phyloP scores from a whole-genome alignment of 2,888 invertebrate species.

The Hirudinaria manillensis region DNA sequence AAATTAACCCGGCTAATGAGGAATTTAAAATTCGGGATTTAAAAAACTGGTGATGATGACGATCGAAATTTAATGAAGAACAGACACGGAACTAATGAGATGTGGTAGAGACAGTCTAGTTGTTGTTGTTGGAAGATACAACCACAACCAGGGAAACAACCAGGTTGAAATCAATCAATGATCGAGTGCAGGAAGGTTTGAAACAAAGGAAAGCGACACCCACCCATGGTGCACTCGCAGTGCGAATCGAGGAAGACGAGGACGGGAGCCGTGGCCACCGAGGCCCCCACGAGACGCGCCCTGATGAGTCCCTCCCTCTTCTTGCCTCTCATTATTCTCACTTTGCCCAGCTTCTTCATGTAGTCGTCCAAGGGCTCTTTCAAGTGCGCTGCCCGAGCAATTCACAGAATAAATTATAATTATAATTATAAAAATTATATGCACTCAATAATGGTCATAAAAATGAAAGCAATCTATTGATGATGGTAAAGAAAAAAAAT shows the following conservation, averaged over 20 bases:
- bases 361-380: slow-evolving; percentile 88
- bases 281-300: slow-evolving; percentile 81
- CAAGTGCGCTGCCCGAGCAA: slow-evolving; percentile 69
- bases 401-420: neutral
- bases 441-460: neutral
- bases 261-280: slow-evolving; percentile 75
- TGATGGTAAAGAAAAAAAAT: neutral
- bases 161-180: neutral
- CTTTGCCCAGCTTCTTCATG: slow-evolving; percentile 69
- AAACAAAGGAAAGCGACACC: slow-evolving; percentile 19
- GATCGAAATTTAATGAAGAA: too few species aligned
- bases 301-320: slow-evolving; percentile 86
- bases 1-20: neutral
- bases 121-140: too few species aligned
- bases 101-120: too few species aligned
- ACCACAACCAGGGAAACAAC: too few species aligned
- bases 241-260: slow-evolving; percentile 96
- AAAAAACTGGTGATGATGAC: too few species aligned
- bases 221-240: slow-evolving; percentile 78
- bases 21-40: neutral
- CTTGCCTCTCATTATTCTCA: slow-evolving; percentile 75
- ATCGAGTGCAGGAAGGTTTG: neutral
- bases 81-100: neutral
- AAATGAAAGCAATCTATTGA: neutral
- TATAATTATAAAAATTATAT: neutral